Percentiles rank a stretch among this genome's conserved stretches.
phyloP scores from a whole-genome alignment of 2,797 vertebrate species.

The Manis javanica region DNA sequence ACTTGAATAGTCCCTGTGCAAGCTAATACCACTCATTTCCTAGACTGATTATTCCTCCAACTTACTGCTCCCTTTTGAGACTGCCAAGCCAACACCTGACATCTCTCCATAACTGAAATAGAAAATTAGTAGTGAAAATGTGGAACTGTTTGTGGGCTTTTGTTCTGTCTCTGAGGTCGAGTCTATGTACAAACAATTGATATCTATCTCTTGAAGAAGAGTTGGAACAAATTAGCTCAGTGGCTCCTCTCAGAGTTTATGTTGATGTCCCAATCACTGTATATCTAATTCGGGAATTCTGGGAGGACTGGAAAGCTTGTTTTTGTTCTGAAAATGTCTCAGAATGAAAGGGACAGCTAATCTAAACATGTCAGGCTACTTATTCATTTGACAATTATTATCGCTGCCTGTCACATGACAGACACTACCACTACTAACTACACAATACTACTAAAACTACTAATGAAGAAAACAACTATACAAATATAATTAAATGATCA shows the following conservation, averaged over 20 bases:
- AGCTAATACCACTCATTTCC: not conserved
- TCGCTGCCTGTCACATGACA: not conserved
- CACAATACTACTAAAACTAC: not conserved
- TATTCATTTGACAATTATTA: slow-evolving; percentile 18
- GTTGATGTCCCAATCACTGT: not conserved
- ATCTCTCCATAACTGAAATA: not conserved
- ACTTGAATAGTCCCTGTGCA: not conserved
- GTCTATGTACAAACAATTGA: not conserved
- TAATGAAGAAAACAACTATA: not conserved
- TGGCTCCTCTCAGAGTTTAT: not conserved
- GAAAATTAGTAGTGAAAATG: not conserved
- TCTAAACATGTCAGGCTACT: not conserved
- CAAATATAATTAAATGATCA: not conserved
- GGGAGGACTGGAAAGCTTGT: not conserved
- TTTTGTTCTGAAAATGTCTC: not conserved
- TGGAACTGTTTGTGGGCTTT: not conserved
- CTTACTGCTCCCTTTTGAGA: not conserved
- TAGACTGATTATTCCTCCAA: not conserved
- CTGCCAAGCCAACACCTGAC: not conserved
- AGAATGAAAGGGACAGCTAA: not conserved
- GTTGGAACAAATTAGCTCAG: not conserved
- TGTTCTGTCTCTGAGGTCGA: not conserved
- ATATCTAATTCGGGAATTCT: not conserved
- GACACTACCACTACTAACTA: not conserved
- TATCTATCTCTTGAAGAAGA: not conserved